Conservation (phyloP, 2,797 vertebrate genomes). For the Smutsia gigantea region DNA sequence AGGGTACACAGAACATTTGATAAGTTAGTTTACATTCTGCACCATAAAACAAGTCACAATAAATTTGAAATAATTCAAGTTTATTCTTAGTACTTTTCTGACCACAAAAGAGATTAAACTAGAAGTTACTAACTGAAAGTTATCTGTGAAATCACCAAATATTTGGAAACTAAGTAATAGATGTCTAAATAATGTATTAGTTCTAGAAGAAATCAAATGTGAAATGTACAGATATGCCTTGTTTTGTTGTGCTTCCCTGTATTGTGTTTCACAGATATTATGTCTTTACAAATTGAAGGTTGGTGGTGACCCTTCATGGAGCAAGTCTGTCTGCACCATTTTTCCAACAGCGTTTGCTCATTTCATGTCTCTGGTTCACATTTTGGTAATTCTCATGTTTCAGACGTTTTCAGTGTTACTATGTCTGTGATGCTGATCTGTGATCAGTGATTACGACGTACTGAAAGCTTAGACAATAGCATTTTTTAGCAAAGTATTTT, state of each 20-base stretch:
- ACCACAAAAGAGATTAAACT: neutral
- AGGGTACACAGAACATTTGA: neutral
- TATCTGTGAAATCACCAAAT: neutral
- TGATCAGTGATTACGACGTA: too few species aligned
- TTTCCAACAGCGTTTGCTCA: neutral
- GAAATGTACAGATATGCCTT: neutral
- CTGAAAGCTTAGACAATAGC: too few species aligned
- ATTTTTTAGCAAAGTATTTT: too few species aligned
- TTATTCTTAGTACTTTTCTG: neutral
- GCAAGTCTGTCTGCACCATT: neutral
- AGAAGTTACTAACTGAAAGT: neutral
- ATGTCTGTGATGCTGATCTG: too few species aligned
- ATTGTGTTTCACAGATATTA: too few species aligned
- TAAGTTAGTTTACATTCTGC: neutral
- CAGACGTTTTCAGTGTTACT: too few species aligned
- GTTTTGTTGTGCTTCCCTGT: too few species aligned
- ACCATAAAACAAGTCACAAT: neutral
- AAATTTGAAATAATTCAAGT: conserved; percentile 6
- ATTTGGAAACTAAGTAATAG: neutral
- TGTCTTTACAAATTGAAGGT: neutral
- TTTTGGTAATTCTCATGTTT: neutral
- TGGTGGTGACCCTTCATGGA: neutral
- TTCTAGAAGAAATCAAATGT: neutral
- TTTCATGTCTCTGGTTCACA: neutral
- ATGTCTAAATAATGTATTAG: neutral